Conservation (phyloP, 64 coral and sea anemone species). For the Montipora foliosa region DNA sequence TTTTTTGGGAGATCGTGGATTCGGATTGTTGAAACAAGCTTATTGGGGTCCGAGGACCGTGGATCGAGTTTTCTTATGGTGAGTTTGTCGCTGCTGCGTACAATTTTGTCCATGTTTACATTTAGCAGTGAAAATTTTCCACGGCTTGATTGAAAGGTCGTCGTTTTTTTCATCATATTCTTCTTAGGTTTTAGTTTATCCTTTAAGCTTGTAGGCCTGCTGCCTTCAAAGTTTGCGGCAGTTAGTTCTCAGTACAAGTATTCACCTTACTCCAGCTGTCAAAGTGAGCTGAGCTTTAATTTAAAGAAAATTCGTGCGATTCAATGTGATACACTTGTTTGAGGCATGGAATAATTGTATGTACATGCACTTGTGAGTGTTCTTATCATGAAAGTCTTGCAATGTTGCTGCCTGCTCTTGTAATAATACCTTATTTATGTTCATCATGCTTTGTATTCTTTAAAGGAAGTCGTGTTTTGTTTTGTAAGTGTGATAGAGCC, state of each 20-base stretch:
- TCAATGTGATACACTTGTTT: slow-evolving; percentile 32
- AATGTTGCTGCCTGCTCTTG: neutral
- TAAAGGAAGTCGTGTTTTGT: neutral
- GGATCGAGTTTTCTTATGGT: slow-evolving; percentile 62
- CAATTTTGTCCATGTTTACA: neutral
- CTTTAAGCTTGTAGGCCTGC: neutral
- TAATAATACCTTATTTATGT: neutral
- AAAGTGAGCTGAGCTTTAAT: neutral
- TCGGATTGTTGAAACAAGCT: slow-evolving; percentile 49
- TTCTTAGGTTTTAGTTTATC: neutral
- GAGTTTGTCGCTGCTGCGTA: slow-evolving; percentile 1
- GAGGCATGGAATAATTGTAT: slow-evolving; percentile 45
- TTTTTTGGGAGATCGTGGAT: slow-evolving; percentile 73
- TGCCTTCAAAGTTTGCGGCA: neutral
- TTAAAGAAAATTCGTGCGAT: neutral
- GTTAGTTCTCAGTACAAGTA: neutral
- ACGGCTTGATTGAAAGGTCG: neutral
- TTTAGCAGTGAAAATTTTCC: neutral
- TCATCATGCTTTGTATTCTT: neutral
- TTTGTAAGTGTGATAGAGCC: neutral
- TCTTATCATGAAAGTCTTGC: neutral
- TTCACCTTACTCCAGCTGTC: neutral
- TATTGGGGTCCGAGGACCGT: slow-evolving; percentile 57
- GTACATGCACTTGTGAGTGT: slow-evolving; percentile 26
- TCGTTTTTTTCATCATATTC: neutral